Conservation (phyloP, 2,888 invertebrate genomes). For the Pseudanteris insignis region DNA sequence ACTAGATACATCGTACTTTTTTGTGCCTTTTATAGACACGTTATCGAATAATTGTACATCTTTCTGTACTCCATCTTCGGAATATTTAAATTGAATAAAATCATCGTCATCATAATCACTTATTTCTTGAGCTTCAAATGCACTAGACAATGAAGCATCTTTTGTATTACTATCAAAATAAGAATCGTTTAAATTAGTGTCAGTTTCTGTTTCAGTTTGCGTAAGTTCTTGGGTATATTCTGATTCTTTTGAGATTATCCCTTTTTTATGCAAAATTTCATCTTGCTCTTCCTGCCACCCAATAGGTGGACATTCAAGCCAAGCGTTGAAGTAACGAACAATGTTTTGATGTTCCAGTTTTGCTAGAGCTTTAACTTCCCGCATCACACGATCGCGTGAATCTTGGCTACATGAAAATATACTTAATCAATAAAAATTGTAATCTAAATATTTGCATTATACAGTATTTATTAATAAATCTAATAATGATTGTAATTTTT, state of each 20-base stretch:
- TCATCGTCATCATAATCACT: conserved; percentile 60
- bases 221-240: conserved; percentile 53
- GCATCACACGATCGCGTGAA: conserved; percentile 86
- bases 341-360: conserved; percentile 95
- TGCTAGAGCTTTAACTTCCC: conserved; percentile 95
- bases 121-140: conserved; percentile 52
- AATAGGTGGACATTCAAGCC: conserved; percentile 91
- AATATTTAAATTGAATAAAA: conserved; percentile 67
- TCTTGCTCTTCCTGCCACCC: conserved; percentile 89
- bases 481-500: too few relatives aligned
- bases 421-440: neutral
- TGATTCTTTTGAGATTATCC: conserved; percentile 48
- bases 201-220: conserved; percentile 48
- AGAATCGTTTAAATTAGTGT: conserved; percentile 46
- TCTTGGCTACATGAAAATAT: conserved; percentile 71
- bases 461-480: neutral
- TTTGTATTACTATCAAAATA: conserved; percentile 42
- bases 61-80: conserved; percentile 6
- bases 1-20: conserved; percentile 19
- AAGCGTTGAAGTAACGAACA: conserved; percentile 94
- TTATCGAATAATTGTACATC: conserved; percentile 31
- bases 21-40: conserved; percentile 8
- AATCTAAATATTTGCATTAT: too few relatives aligned
- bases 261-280: conserved; percentile 67
- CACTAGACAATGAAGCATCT: conserved; percentile 58